Evolutionary conservation across 2,113 vertebrate species (phyloP), one percentile per base, ranked within the genome.

Genomic region (Syngnathus typhle): DNA sequence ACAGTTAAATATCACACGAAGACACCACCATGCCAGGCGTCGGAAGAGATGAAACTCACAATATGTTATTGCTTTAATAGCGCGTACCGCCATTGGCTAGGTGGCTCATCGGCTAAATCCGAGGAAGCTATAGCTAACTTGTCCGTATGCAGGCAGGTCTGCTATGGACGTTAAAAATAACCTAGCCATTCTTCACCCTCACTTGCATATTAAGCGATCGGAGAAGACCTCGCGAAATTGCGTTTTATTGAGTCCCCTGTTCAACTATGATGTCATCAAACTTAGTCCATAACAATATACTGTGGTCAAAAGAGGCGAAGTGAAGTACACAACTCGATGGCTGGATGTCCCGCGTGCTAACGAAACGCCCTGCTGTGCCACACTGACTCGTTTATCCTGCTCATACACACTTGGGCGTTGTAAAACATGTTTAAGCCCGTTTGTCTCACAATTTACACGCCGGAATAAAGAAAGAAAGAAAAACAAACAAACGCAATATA

Each of bases 31-130:
- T 66, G 44, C 15, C 65, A 43, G 47, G 44, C 23, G 67, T 63
- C 11, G 19, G 21, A 32, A 27, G n/a, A 59, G 21, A 32, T 37
- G 9, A 23, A 68, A 43, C 56, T 47, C n/a, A 9, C 61, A 27
- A 59, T 68, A 15, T 32, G 59, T 46, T 51, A 62, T 23, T 37
- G 46, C 46, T 16, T 38, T 10, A 62, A 68, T 10, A 21, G 38
- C 65, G 62, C 68, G 59, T 71, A 51, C 74, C 43, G 64, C 49
- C 37, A 59, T 61, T 76, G 80, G 74, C 77, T 76, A 71, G 62
- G 66, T 63, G n/a, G 63, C 74, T 59, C 61, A 67, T 43, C 59
- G 56, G 82, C 82, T 83, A 87, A 71, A 52, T 52, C 19, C 7
- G 19, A 52, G 67, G 51, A 76, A 68, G 80, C 77, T 49, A 37